Evolutionary conservation across 1,140 invertebrate genomes (phyloP).

Genomic region (Musca vetustissima): DNA sequence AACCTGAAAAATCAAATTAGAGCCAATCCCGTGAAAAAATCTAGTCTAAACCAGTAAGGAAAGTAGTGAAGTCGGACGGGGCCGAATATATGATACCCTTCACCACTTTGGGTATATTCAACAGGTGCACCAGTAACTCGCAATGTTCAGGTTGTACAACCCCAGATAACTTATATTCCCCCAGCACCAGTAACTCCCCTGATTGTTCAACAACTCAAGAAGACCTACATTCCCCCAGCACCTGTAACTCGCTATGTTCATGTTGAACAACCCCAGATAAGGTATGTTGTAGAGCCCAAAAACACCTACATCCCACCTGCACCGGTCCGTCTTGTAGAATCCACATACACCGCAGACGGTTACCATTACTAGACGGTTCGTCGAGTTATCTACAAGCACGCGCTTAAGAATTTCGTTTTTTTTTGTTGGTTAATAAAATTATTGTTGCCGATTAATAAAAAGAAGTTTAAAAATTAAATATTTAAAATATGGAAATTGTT

Average conservation of each 20-base stretch:
- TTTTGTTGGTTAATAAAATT: neutral
- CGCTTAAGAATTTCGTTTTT: conserved; percentile 29
- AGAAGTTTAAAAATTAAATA: neutral
- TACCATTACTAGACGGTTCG: conserved; percentile 46
- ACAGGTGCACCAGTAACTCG: too few species aligned
- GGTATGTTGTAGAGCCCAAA: conserved; percentile 32
- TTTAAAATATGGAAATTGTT: neutral
- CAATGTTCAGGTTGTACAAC: too few species aligned
- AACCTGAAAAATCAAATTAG: too few species aligned
- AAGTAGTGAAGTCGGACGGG: too few species aligned
- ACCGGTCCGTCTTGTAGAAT: too few species aligned
- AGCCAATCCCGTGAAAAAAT: too few species aligned
- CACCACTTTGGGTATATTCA: too few species aligned
- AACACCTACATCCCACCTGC: conserved; percentile 38
- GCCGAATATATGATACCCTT: too few species aligned
- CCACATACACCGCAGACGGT: conserved; percentile 30
- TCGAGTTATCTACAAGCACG: conserved; percentile 43
- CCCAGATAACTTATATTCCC: conserved; percentile 3
- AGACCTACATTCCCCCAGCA: too few species aligned
- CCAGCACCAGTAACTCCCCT: conserved; percentile 21
- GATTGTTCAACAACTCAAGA: too few species aligned
- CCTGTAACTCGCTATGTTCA: conserved; percentile 31
- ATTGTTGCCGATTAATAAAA: neutral
- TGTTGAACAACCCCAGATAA: too few species aligned
- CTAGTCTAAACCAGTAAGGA: too few species aligned